Conservation (phyloP, 2,113 vertebrate species). For the Marmota monax region DNA sequence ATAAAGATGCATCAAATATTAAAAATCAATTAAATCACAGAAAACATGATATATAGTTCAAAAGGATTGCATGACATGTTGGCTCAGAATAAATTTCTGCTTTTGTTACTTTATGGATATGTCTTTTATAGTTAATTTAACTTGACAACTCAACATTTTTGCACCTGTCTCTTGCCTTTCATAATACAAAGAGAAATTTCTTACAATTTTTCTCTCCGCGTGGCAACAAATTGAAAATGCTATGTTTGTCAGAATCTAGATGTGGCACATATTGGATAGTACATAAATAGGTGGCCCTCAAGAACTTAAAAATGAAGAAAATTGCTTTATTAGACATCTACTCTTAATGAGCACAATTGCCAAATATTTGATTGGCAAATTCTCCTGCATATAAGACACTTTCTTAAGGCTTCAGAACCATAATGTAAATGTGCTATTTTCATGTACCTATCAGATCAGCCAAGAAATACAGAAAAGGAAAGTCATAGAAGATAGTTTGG, state of each 20-base stretch:
- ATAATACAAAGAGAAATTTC: conserved; percentile 32
- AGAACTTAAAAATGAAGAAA: conserved; percentile 37
- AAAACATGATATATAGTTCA: not conserved
- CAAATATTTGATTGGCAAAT: not conserved
- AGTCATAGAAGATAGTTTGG: not conserved
- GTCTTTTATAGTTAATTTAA: conserved; percentile 58
- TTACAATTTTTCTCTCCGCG: conserved; percentile 54
- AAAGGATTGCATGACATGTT: not conserved
- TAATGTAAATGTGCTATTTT: not conserved
- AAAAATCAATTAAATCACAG: conserved; percentile 63
- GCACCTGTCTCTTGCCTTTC: conserved; percentile 47
- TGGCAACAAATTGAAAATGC: conserved; percentile 48
- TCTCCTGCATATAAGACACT: not conserved
- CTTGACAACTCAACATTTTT: conserved; percentile 27
- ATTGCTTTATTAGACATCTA: not conserved
- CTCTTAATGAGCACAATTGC: not conserved
- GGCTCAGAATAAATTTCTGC: conserved; percentile 8
- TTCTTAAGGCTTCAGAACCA: not conserved
- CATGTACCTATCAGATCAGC: not conserved
- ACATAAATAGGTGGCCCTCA: not conserved
- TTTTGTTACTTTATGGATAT: conserved; percentile 4
- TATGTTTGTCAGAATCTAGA: conserved; percentile 23
- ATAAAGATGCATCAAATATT: conserved; percentile 38
- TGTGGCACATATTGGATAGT: not conserved
- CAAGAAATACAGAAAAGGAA: not conserved